Conservation (phyloP, 1,140 invertebrate genomes). For the Colletes latitarsis region DNA sequence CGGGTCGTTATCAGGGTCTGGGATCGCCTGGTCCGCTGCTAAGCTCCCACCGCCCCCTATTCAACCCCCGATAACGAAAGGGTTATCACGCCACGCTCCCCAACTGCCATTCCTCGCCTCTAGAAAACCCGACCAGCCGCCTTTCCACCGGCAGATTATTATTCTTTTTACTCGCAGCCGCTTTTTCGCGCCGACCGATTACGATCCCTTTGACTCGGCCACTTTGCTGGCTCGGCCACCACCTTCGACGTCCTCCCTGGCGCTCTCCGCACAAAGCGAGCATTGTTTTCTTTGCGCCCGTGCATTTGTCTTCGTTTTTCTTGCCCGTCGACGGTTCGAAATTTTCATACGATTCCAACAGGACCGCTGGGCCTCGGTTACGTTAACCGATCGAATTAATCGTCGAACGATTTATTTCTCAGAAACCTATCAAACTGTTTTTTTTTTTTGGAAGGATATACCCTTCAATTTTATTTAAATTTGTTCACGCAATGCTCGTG, state of each 20-base stretch:
- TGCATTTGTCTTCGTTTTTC: neutral
- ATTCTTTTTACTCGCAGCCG: conserved; percentile 69
- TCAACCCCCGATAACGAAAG: conserved; percentile 78
- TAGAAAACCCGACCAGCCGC: conserved; percentile 48
- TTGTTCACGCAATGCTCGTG: no score
- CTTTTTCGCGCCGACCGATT: conserved; percentile 70
- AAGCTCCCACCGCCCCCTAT: conserved; percentile 66
- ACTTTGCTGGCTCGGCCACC: conserved; percentile 68
- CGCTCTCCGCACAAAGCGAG: conserved; percentile 57
- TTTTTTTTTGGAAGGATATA: no score
- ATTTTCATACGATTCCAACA: neutral
- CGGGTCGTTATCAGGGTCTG: conserved; percentile 75
- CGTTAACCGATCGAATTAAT: no score
- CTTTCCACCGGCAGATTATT: conserved; percentile 73
- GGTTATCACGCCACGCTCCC: conserved; percentile 78
- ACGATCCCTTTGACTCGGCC: conserved; percentile 76
- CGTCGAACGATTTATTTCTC: no score
- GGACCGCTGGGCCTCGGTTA: no score
- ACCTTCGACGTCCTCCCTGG: conserved; percentile 5
- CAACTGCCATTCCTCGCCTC: conserved; percentile 65
- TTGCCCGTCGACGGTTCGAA: neutral
- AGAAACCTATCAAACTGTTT: no score
- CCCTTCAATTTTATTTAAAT: no score
- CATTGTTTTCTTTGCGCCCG: conserved; percentile 65
- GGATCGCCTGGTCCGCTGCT: conserved; percentile 76